Base-by-base conservation (phyloP, 2,113 vertebrate genomes). In the Leptocoma aspasia region DNA sequence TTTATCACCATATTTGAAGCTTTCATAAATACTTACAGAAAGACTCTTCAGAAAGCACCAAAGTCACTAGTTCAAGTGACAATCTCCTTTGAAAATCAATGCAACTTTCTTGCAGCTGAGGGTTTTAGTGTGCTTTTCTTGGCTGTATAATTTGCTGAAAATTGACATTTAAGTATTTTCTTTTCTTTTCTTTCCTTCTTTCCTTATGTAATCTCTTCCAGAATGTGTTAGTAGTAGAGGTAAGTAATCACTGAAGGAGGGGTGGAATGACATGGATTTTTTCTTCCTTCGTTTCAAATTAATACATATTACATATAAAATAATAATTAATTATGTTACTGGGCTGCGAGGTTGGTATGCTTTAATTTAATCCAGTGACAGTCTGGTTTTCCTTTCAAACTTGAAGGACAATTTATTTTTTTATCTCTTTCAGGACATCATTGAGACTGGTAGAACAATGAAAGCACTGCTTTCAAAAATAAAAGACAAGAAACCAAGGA, bases 191-290 rank as follows among this genome's bases (percentile, higher is more conserved):
- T 66, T 70, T 85, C 90, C 35, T 71, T 95, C 54, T 83, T 33
- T 90, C 52, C 50, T 20, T 47, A 33, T 57, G 13, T 33, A 39
- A 52, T 28, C 65, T 44, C 61, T 42, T 42, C 47, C 98, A 99
- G 98, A 99, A 99, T 50, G 98, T 99, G 88, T 95, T 99, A 92
- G 98, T 99, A 78, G 98, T 99, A n/a, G 98, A 99, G 98, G 98
- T 99, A 97, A 98, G 98, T 95, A 53, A 65, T 52, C 22, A 47
- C 0, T 45, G 41, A 45, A 73, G 7, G 20, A 73, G 33, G 33
- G 33, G 41, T 73, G 33, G 31, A 73, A 57, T 35, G 24, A 22
- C 41, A 35, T 1, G 4, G 41, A 16, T 26, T 33, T 69, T 73
- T 35, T 35, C 41, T 45, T 24, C 11, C 41, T 3, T 2, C 24